A percentile compares a stretch with the other conserved stretches of the same genome.
Evolutionary conservation across 2,888 invertebrate species (phyloP).

Genomic region (Thecocarcelia acutangulata): DNA sequence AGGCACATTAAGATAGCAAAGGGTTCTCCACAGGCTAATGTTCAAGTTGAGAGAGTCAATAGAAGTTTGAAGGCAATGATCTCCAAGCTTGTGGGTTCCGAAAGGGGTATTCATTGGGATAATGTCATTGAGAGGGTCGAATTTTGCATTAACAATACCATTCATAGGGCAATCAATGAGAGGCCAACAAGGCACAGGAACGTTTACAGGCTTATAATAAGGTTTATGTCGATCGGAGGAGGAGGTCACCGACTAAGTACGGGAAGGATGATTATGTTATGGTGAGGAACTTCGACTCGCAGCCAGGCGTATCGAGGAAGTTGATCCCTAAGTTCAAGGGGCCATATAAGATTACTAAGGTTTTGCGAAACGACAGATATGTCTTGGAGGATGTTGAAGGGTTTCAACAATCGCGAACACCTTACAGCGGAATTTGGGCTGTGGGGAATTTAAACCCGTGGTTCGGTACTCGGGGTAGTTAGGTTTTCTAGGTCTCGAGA

Average conservation of each 20-base stretch:
- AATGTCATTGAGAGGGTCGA: slow-evolving; percentile 50
- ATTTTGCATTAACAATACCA: slow-evolving; percentile 54
- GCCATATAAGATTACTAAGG: too few species aligned
- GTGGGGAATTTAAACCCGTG: slow-evolving; percentile 50
- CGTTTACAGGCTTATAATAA: slow-evolving; percentile 49
- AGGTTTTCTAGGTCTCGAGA: too few species aligned
- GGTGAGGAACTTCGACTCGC: too few species aligned
- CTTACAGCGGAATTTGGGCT: too few species aligned
- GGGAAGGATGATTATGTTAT: slow-evolving; percentile 37
- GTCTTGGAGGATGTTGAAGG: too few species aligned
- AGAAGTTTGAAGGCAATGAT: slow-evolving; percentile 68
- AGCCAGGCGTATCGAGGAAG: too few species aligned
- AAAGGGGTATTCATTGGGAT: slow-evolving; percentile 56
- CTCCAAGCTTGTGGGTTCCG: slow-evolving; percentile 50
- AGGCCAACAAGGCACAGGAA: slow-evolving; percentile 17
- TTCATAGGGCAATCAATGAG: slow-evolving; percentile 36
- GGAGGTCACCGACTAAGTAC: slow-evolving; percentile 24
- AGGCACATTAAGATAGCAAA: slow-evolving; percentile 54
- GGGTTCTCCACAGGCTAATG: slow-evolving; percentile 69
- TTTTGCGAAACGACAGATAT: too few species aligned
- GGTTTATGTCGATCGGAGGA: slow-evolving; percentile 43
- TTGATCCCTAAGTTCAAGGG: too few species aligned
- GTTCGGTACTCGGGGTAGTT: slow-evolving; percentile 33
- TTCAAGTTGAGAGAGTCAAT: slow-evolving; percentile 71
- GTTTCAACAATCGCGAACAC: too few species aligned